Conservation (phyloP, 2,888 invertebrate genomes). For the Osmoderma eremita region DNA sequence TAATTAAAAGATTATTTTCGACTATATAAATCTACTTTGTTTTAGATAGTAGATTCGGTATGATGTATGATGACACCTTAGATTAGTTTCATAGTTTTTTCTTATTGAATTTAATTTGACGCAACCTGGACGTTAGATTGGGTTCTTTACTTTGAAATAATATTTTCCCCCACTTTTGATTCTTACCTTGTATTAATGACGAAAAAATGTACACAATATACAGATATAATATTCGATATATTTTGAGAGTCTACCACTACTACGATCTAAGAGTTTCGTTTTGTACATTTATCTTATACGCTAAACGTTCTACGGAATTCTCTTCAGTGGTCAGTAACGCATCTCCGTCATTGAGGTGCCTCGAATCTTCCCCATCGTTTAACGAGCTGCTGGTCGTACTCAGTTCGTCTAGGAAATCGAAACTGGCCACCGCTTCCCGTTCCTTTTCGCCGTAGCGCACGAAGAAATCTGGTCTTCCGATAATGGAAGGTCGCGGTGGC, state of each 20-base stretch:
- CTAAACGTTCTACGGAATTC: constrained; percentile 22
- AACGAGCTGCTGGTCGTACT: constrained; percentile 56
- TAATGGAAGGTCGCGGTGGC: constrained; percentile 74
- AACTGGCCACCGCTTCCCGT: constrained; percentile 79
- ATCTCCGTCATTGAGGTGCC: constrained; percentile 14
- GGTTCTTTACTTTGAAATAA: constrained; percentile 5
- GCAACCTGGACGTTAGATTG: constrained; percentile 11
- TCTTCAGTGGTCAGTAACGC: constrained; percentile 11
- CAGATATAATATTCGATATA: constrained; percentile 32
- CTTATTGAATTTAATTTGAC: constrained; percentile 19
- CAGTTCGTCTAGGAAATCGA: constrained; percentile 82
- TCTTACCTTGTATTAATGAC: constrained; percentile 20
- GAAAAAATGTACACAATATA: constrained; percentile 40
- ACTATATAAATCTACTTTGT: no score
- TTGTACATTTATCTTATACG: constrained; percentile 40
- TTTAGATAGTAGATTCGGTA: no score
- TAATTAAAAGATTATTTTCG: no score
- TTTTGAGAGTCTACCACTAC: constrained; percentile 24
- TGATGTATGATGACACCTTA: no score
- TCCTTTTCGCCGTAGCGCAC: constrained; percentile 82
- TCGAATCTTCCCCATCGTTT: constrained; percentile 47
- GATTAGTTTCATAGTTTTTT: background rate
- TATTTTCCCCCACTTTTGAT: constrained; percentile 6
- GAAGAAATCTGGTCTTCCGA: constrained; percentile 81
- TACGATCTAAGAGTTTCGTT: constrained; percentile 38